Conservation (phyloP, 2,797 vertebrate genomes). For the Nyctalus aviator region DNA sequence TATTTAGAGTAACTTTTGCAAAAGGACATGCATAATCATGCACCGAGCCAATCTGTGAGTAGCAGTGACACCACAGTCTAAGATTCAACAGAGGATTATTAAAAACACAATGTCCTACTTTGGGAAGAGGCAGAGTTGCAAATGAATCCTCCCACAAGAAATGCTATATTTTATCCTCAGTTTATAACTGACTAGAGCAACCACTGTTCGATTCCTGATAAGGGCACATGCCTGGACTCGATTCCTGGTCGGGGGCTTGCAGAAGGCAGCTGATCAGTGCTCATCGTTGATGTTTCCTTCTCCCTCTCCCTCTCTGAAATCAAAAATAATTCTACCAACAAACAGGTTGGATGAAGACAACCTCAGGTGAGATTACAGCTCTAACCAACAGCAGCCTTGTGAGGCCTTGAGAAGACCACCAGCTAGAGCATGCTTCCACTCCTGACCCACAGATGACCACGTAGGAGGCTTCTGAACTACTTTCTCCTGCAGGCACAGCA, state of each 20-base stretch:
- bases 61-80: no score
- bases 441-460: background rate
- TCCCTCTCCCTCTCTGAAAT: no score
- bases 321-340: background rate
- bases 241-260: no score
- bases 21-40: background rate
- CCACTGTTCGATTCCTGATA: no score
- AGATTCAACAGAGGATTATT: background rate
- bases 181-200: background rate
- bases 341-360: background rate
- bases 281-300: no score
- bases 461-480: background rate
- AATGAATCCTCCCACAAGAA: background rate
- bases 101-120: background rate
- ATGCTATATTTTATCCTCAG: background rate
- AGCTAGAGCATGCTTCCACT: background rate
- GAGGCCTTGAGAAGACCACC: background rate
- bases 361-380: background rate
- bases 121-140: background rate
- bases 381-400: background rate
- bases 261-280: no score
- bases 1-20: background rate
- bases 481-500: background rate
- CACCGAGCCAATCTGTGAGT: background rate
- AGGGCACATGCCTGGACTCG: no score